Evolutionary conservation across 1,140 invertebrate genomes (phyloP).

Genomic region (Aculops lycopersici): DNA sequence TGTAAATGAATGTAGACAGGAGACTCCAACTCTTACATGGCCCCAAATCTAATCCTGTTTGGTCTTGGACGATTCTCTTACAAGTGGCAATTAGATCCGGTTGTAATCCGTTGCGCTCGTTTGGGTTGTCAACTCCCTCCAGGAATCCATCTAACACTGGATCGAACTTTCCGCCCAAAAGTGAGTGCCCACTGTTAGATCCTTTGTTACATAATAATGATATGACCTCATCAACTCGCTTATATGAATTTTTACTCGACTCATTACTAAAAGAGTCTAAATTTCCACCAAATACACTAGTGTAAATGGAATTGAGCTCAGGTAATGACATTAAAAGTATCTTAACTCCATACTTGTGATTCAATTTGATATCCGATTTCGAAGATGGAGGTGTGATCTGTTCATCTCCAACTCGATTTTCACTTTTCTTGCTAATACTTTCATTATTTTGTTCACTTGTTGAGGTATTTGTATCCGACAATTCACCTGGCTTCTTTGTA

Average conservation of each 20-base stretch:
- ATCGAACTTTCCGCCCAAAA: slow-evolving; percentile 7
- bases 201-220: slow-evolving; percentile 5
- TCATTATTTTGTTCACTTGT: too few species aligned
- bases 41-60: slow-evolving; percentile 6
- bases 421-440: too few species aligned
- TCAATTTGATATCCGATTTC: neutral
- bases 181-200: slow-evolving; percentile 5
- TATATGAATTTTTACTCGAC: slow-evolving; percentile 3
- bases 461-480: too few species aligned
- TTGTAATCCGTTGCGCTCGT: neutral
- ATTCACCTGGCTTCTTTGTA: too few species aligned
- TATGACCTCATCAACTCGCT: slow-evolving; percentile 5
- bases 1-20: slow-evolving; percentile 7
- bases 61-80: slow-evolving; percentile 3
- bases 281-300: slow-evolving; percentile 5
- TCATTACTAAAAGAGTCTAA: neutral
- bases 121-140: neutral
- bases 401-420: too few species aligned
- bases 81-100: slow-evolving; percentile 7
- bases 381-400: too few species aligned
- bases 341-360: slow-evolving; percentile 6
- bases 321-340: slow-evolving; percentile 7
- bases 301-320: slow-evolving; percentile 4
- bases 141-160: slow-evolving; percentile 5
- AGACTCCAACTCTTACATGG: slow-evolving; percentile 4